Conservation (phyloP, 2,888 invertebrate species). For the Xestia rhomboidea region DNA sequence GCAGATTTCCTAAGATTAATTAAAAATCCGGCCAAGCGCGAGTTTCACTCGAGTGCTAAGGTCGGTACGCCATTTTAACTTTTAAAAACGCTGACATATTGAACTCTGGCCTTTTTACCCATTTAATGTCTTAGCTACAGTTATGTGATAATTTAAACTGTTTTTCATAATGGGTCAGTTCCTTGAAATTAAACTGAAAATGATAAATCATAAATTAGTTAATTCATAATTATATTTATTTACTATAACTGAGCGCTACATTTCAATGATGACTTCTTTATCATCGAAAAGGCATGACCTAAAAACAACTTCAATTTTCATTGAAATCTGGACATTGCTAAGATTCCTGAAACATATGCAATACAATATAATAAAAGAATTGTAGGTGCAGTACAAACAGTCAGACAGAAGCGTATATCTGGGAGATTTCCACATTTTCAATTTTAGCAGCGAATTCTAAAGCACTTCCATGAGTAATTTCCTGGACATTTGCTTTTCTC, state of each 20-base stretch:
- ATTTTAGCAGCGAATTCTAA: conserved; percentile 58
- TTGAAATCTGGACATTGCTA: background rate
- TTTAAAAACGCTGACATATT: conserved; percentile 52
- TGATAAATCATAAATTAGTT: background rate
- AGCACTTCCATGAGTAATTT: conserved; percentile 58
- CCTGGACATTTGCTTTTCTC: conserved; percentile 60
- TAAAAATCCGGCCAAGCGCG: conserved; percentile 60
- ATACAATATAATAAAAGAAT: background rate
- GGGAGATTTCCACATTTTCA: conserved; percentile 49
- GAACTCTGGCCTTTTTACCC: conserved; percentile 43
- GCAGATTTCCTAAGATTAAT: conserved; percentile 57
- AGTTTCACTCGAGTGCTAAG: conserved; percentile 40
- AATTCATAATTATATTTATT: too few relatives aligned
- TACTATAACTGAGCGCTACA: background rate
- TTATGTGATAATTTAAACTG: conserved; percentile 10
- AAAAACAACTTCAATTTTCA: background rate
- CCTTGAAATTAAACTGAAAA: background rate
- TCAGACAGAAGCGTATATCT: conserved; percentile 24
- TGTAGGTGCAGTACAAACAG: background rate
- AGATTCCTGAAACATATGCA: background rate
- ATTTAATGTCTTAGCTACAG: conserved; percentile 28
- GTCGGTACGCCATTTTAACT: conserved; percentile 53
- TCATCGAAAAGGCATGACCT: background rate
- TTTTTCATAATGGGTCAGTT: background rate
- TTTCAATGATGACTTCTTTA: background rate